These are phyloP conservation scores for Hypanus sabinus DNA, from an alignment of 2,113 vertebrate genomes.

Conservation along the genomic window DNA sequence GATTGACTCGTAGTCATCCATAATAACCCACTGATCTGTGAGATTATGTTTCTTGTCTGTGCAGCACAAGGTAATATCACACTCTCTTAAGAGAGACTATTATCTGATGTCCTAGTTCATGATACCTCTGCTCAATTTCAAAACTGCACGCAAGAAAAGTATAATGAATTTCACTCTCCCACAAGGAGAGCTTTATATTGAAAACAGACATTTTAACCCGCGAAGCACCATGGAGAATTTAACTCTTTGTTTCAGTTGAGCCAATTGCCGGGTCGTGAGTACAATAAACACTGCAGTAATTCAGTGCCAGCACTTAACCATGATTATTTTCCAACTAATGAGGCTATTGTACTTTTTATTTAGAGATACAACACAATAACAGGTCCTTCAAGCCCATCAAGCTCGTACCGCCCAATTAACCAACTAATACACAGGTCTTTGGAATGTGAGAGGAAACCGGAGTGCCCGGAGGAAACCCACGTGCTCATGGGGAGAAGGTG, in stretches of 20 bases:
- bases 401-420: no score
- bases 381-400: no score
- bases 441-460: no score
- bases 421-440: no score
- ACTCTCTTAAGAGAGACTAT: constrained; percentile 19
- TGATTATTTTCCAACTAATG: no score
- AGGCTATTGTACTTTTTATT: background rate
- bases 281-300: no score
- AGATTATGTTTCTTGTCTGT: background rate
- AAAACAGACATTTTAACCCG: background rate
- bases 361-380: no score
- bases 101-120: constrained; percentile 15
- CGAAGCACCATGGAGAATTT: background rate
- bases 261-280: no score
- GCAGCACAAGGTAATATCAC: background rate
- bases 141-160: background rate
- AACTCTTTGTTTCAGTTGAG: background rate
- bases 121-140: background rate
- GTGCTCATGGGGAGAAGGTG: no score
- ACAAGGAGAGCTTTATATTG: constrained; percentile 1
- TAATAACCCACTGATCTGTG: constrained; percentile 8
- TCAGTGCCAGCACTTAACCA: no score
- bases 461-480: no score
- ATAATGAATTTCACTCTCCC: background rate
- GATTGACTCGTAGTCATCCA: background rate